Percentiles rank a stretch among this genome's conserved stretches.
These are phyloP conservation scores for Indri indri DNA, from an alignment of 2,113 vertebrate species.

Conservation along the genomic window DNA sequence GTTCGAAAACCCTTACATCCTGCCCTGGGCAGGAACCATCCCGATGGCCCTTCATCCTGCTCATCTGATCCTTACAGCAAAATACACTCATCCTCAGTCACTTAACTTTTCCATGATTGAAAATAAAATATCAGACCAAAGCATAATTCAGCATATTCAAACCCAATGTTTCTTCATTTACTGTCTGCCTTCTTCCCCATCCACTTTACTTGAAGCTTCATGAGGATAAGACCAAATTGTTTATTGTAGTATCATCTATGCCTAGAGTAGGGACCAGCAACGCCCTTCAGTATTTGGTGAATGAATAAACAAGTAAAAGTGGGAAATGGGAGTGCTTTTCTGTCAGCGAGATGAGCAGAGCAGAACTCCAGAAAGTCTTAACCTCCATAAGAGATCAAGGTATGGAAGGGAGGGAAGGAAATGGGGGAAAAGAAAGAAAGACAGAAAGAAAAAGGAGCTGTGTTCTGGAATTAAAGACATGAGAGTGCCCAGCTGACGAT, in stretches of 20 bases:
- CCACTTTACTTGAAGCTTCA: neutral
- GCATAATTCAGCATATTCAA: neutral
- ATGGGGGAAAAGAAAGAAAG: neutral
- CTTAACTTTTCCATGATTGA: neutral
- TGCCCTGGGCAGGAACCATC: neutral
- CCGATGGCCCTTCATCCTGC: neutral
- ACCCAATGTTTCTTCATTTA: neutral
- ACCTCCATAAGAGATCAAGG: neutral
- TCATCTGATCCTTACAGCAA: neutral
- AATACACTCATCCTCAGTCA: neutral
- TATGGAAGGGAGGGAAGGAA: neutral
- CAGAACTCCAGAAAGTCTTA: neutral
- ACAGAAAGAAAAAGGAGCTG: neutral
- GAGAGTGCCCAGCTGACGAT: fast-evolving
- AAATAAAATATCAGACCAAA: neutral
- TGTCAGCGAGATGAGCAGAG: neutral
- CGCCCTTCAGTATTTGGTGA: neutral
- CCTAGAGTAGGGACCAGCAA: neutral
- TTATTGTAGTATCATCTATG: neutral
- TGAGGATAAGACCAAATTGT: fast-evolving
- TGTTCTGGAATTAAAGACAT: neutral
- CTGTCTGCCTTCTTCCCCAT: no score
- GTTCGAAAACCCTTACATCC: neutral
- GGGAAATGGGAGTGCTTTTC: neutral
- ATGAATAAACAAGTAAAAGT: neutral